Base-by-base conservation (phyloP, 2,797 vertebrate genomes). In the Psittacula echo region DNA sequence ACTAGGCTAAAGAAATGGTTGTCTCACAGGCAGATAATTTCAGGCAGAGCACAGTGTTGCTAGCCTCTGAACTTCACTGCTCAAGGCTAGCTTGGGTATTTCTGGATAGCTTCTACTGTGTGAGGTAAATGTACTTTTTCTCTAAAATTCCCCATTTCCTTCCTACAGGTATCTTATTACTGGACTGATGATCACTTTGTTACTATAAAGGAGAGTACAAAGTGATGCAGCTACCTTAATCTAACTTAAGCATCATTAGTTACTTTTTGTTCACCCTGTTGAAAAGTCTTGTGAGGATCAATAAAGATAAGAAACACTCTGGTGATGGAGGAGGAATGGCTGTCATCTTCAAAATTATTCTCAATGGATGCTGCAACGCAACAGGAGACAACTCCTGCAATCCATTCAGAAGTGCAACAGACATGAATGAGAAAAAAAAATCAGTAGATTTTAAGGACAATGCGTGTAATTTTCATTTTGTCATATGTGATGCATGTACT, bases 291-390 rank as follows among this genome's bases (percentile, higher is more conserved):
- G 29, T 64, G 37, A 89, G 50, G 83, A 93, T 96, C 92, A 87
- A 81, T 83, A 71, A 71, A 84, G 72, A 47, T 68, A 94, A 93
- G 65, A 90, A 96, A 95, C 48, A 45, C 41, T 64, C 81, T 79
- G 79, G 78, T 80, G 64, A 91, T 62, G 92, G 94, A 81, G 54
- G 76, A 94, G 81, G 29, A 87, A 94, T 66, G 56, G 58, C 45
- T 76, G 50, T 80, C 62, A 68, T 87, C 81, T 93, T 90, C 37
- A 89, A 95, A 93, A 58, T 58, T 34, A 76, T 83, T 87, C 41
- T 93, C 29, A 58, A 7, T 5, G 32, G 64, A 34, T 95, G 60
- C 68, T 58, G n/a, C 50, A 89, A 79, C n/a, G 85, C 13, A 84
- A 20, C 27, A 84, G 71, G 56, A 64, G 41, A 85, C 47, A 71